A percentile compares a stretch with the other conserved stretches of the same genome.
These are phyloP conservation scores for Catalaphyllia jardinei DNA, from an alignment of 64 coral and sea anemone genomes.

Conservation along the genomic window DNA sequence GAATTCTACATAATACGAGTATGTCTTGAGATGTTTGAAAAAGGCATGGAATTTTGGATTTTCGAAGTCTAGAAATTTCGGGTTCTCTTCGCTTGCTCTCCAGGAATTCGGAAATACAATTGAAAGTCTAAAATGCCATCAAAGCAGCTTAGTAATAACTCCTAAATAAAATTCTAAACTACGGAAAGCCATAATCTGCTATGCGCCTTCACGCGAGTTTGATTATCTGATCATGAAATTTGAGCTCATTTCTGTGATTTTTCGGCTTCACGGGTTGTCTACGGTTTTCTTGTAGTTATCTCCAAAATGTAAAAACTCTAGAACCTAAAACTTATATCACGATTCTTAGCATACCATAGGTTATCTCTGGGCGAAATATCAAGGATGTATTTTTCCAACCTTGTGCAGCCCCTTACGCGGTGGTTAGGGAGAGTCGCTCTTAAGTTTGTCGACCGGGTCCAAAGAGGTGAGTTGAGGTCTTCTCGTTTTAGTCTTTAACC, in stretches of 20 bases:
- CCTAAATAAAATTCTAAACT: conserved; percentile 41
- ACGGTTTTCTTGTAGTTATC: no score
- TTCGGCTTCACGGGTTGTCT: conserved; percentile 27
- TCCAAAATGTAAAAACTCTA: conserved; percentile 27
- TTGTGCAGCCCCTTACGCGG: no score
- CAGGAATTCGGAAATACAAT: conserved; percentile 33
- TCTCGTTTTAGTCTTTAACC: no score
- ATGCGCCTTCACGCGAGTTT: conserved; percentile 32
- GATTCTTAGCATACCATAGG: conserved; percentile 28
- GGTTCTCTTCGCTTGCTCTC: conserved; percentile 32
- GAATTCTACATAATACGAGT: no score
- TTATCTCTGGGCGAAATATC: conserved; percentile 28
- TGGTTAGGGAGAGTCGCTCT: no score
- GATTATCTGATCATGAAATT: conserved; percentile 45
- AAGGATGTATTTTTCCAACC: no score
- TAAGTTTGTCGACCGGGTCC: no score
- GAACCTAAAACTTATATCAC: conserved; percentile 28
- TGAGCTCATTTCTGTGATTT: conserved; percentile 47
- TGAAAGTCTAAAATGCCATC: conserved; percentile 37
- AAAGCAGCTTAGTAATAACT: conserved; percentile 35
- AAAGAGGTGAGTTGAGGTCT: no score
- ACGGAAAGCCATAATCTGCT: conserved; percentile 24
- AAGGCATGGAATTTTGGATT: no score
- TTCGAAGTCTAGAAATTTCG: no score
- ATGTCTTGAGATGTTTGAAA: no score